A percentile compares a stretch with the other conserved stretches of the same genome.
Evolutionary conservation across 2,797 vertebrate genomes (phyloP).

Genomic region (Artibeus lituratus): DNA sequence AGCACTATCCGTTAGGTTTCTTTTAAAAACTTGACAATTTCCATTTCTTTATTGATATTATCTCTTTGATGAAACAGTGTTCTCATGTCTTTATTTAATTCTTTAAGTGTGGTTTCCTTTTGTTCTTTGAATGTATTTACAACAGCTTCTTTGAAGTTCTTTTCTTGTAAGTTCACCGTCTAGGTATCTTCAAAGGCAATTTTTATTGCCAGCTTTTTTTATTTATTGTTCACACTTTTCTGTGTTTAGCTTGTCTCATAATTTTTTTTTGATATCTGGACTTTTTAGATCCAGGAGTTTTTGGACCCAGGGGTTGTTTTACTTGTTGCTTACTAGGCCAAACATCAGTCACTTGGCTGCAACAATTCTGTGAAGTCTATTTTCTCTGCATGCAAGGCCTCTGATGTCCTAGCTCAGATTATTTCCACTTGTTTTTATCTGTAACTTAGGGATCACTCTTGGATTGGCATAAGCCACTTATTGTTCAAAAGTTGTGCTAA

Average conservation of each 20-base stretch:
- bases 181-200: constrained; percentile 22
- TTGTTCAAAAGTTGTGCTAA: background rate
- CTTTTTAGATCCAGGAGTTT: background rate
- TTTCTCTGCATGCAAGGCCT: background rate
- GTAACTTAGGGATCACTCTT: background rate
- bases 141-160: constrained; percentile 34
- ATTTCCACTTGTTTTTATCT: background rate
- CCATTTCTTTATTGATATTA: constrained; percentile 12
- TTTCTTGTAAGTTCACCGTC: constrained; percentile 17
- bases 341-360: background rate
- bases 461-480: background rate
- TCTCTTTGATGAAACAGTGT: constrained; percentile 46
- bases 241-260: background rate
- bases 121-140: constrained; percentile 50
- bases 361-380: background rate
- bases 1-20: constrained; percentile 29
- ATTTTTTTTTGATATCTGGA: background rate
- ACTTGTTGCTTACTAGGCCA: background rate
- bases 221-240: constrained; percentile 1
- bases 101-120: constrained; percentile 41
- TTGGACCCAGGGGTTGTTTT: background rate
- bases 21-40: constrained; percentile 32
- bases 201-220: constrained; percentile 29
- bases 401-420: background rate
- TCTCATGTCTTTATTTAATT: constrained; percentile 30